Percentiles rank a stretch among this genome's conserved stretches.
phyloP scores from a whole-genome alignment of 2,797 vertebrate genomes.

The Decapterus maruadsi region DNA sequence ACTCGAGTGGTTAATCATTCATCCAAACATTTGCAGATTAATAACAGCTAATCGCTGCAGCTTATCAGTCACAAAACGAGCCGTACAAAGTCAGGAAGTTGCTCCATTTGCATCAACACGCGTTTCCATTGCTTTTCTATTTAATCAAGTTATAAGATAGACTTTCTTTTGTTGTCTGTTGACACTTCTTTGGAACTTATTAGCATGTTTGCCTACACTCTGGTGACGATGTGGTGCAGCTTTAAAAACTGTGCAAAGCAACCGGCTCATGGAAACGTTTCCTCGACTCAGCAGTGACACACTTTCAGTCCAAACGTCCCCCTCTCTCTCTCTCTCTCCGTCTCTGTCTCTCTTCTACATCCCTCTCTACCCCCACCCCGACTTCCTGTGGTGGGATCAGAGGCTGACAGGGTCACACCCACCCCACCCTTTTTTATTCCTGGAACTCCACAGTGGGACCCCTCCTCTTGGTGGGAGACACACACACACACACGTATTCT shows the following conservation, averaged over 20 bases:
- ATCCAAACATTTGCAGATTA: neutral
- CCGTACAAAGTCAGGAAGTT: no score
- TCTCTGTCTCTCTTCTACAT: constrained; percentile 7
- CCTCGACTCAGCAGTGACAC: neutral
- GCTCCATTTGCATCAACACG: no score
- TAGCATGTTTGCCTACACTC: neutral
- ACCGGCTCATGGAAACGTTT: neutral
- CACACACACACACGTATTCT: constrained; percentile 19
- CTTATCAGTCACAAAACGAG: no score
- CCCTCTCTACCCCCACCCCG: constrained; percentile 47
- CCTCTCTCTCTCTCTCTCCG: neutral
- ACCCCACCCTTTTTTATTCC: constrained; percentile 82
- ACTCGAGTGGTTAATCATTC: neutral
- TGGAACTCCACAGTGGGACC: constrained; percentile 80
- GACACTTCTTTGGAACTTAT: neutral
- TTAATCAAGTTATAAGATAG: no score
- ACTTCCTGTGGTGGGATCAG: constrained; percentile 83
- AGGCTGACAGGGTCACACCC: constrained; percentile 83
- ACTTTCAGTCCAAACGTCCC: neutral
- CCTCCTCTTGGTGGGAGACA: constrained; percentile 44
- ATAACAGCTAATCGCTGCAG: no score
- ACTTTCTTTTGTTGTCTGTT: neutral
- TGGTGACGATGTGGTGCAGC: neutral
- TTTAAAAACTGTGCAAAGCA: neutral
- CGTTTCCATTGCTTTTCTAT: no score